These are phyloP conservation scores for Chymomyza fuscimana DNA, from an alignment of 2,888 invertebrate genomes.

Conservation along the genomic window DNA sequence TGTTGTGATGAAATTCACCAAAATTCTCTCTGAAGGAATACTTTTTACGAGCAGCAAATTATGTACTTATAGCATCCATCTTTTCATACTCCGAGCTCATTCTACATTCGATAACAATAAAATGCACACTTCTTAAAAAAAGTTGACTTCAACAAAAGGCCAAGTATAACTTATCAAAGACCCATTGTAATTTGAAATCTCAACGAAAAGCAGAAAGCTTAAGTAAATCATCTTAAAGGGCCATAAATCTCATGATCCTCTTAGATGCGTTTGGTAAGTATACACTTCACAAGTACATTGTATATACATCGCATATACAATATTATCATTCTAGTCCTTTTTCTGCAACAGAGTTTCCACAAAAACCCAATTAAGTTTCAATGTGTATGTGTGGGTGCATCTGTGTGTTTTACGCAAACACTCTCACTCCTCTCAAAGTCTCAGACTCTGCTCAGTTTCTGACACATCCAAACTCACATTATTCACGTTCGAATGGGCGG, in stretches of 20 bases:
- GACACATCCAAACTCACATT: not conserved
- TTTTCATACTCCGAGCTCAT: not conserved
- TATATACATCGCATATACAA: not conserved
- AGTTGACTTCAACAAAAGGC: not conserved
- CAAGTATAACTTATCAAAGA: not conserved
- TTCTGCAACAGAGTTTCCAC: not conserved
- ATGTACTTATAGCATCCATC: no score
- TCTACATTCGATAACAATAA: not conserved
- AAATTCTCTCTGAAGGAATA: no score
- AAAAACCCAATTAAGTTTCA: not conserved
- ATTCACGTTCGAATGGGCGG: constrained; percentile 8
- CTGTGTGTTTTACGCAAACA: not conserved
- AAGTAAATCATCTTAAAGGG: not conserved
- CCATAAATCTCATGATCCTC: not conserved
- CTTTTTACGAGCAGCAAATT: no score
- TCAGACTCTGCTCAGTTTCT: no score
- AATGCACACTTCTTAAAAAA: not conserved
- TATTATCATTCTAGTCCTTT: not conserved
- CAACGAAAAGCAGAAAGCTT: not conserved
- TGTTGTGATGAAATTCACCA: no score
- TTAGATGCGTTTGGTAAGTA: not conserved
- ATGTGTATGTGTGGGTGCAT: not conserved
- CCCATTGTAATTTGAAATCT: not conserved
- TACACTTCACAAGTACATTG: not conserved
- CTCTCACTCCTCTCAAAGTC: not conserved